Evolutionary conservation across 2,113 vertebrate species (phyloP), one percentile per base, ranked within the genome.

Genomic region (Abramis brama): DNA sequence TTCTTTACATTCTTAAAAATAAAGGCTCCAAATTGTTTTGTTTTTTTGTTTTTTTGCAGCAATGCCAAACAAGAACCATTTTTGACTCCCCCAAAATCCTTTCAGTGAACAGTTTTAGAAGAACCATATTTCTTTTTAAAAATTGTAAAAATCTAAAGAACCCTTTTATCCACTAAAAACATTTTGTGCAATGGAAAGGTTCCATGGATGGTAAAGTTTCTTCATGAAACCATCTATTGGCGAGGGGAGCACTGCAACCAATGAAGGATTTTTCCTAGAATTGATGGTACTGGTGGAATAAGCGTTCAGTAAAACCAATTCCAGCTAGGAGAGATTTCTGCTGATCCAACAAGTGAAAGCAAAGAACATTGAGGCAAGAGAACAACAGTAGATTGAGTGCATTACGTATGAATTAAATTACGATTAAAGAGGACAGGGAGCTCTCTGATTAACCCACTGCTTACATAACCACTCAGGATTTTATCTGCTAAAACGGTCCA

Each of bases 391-490:
- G 64, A 70, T 36, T 23, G 45, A n/a, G 5, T 2, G 8, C 8
- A 15, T 59, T 23, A 33, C 39, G 7, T 30, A n/a, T 47, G 86
- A 73, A 84, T 52, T 50, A 74, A 83, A 70, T 62, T 78, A 82
- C 17, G 64, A 59, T 83, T 83, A 71, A 62, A 83, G 47, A 43
- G 60, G 73, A 79, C 21, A 79, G 47, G n/a, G 62, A 45, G 62
- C 45, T 39, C 23, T 86, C 52, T 9, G 77, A 73, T 86, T 45
- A 86, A 86, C 62, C 39, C 52, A 66, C 39, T 50, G 68, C 21
- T 86, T 86, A 75, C 7, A 1, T 82, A 86, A 86, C 52, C 13
- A n/a, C 57, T 55, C 60, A 47, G n/a, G 47, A 70, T 71, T 82
- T 73, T 73, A 80, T 33, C 62, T 2, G 5, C 64, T 57, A 57